A percentile compares a stretch with the other conserved stretches of the same genome.
Evolutionary conservation across 2,888 invertebrate species (phyloP).

Genomic region (Microctonus aethiopoides): DNA sequence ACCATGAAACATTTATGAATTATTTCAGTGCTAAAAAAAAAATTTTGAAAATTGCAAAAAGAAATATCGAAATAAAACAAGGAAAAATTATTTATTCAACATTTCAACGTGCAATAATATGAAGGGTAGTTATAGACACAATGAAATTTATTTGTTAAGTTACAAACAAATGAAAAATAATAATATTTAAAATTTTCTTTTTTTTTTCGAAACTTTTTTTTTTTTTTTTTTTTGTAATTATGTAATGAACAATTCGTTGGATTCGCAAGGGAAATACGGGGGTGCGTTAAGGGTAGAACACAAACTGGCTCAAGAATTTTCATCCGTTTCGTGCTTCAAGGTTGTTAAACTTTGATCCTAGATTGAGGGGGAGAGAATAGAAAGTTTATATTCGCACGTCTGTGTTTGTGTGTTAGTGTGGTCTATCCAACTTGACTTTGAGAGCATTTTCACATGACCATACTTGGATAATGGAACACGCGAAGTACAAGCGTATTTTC

Average conservation of each 20-base stretch:
- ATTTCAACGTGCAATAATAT: too few species aligned
- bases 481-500: background rate
- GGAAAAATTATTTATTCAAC: too few species aligned
- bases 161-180: too few species aligned
- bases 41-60: too few species aligned
- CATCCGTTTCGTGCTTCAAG: background rate
- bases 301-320: background rate
- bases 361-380: background rate
- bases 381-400: background rate
- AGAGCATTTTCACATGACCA: background rate
- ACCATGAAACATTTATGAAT: too few species aligned
- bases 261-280: background rate
- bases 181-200: too few species aligned
- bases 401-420: background rate
- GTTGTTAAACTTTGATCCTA: conserved; percentile 16
- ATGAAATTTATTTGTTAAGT: too few species aligned
- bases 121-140: too few species aligned
- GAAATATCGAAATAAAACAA: too few species aligned
- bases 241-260: background rate
- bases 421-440: background rate
- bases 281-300: background rate
- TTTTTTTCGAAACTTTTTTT: too few species aligned
- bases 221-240: background rate
- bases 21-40: too few species aligned
- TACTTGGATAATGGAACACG: background rate